Conservation (phyloP, 1,140 invertebrate genomes). For the Rhopalosiphum maidis region DNA sequence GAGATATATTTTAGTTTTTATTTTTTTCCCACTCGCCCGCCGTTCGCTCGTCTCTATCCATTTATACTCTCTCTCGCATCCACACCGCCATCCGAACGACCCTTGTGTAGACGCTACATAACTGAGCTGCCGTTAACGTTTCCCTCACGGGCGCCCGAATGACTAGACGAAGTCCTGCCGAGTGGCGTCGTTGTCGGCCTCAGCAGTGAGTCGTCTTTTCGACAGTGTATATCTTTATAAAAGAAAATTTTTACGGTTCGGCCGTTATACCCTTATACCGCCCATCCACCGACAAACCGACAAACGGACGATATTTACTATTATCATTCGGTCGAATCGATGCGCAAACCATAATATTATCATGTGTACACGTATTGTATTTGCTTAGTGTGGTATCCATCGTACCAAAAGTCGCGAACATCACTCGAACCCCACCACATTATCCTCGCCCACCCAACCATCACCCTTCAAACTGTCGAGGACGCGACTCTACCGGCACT, state of each 20-base stretch:
- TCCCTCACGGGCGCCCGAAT: conserved; percentile 32
- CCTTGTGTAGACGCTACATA: background rate
- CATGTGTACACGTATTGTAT: background rate
- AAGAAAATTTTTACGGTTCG: conserved; percentile 23
- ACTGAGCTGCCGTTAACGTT: background rate
- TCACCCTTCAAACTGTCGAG: background rate
- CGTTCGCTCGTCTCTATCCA: background rate
- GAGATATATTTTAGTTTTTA: conserved; percentile 47
- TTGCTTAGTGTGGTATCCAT: background rate
- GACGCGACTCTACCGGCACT: background rate
- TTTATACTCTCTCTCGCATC: background rate
- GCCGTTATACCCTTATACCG: background rate
- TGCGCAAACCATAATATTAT: background rate
- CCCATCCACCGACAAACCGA: background rate
- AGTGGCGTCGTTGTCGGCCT: conserved; percentile 32
- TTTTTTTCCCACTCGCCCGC: background rate
- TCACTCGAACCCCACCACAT: background rate
- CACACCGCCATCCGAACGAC: background rate
- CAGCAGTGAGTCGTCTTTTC: background rate
- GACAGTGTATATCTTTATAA: background rate
- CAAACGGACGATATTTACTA: background rate
- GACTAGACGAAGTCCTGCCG: conserved; percentile 45
- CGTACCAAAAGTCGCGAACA: background rate
- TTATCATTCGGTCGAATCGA: conserved; percentile 1
- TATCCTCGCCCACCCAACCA: background rate